Evolutionary conservation across 2,797 vertebrate species (phyloP), one percentile per base, ranked within the genome.

Genomic region (Falco cherrug): DNA sequence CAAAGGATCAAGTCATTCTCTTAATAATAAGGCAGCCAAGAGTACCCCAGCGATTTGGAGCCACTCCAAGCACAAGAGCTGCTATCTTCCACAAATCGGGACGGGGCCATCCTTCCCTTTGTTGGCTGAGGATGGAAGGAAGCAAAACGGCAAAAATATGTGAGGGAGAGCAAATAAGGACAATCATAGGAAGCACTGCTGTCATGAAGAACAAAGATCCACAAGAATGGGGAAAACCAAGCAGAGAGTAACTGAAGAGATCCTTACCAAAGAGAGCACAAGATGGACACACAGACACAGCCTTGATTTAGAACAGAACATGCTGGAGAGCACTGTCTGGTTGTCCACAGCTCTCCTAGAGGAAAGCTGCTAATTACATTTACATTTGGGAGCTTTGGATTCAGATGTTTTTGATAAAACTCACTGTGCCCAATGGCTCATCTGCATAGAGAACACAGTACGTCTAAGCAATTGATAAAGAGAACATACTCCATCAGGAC

Each of bases 371-470:
- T 81, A 16, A 60, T 28, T 51, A 5, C 6, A 9, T 53, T 64
- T 59, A 28, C 1, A 0, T 61, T 65, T 65, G 35, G 9, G 47
- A 85, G 19, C 18, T 89, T n/a, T 47, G 29, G 39, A 29, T 77
- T 70, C 54, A 80, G 76, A 8, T 83, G 5, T 35, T 85, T 95
- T 41, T 82, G 12, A n/a, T 20, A 29, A 19, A 9, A 18, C 15
- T 73, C 10, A 16, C 18, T 48, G 26, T 45, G 41, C 41, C 64
- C 47, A 26, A 12, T 3, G 22, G 10, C 18, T 33, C 21, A 28
- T 17, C 31, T 61, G 18, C 11, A 6, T 0, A 20, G 54, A 61
- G 28, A 25, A 37, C 11, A 35, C 7, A 5, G 1, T 0, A 18
- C 1, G 11, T 4, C 26, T 14, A 37, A 88, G 28, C 76, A 73